phyloP scores from a whole-genome alignment of 2,113 vertebrate genomes.

The Psephotus haematonotus region DNA sequence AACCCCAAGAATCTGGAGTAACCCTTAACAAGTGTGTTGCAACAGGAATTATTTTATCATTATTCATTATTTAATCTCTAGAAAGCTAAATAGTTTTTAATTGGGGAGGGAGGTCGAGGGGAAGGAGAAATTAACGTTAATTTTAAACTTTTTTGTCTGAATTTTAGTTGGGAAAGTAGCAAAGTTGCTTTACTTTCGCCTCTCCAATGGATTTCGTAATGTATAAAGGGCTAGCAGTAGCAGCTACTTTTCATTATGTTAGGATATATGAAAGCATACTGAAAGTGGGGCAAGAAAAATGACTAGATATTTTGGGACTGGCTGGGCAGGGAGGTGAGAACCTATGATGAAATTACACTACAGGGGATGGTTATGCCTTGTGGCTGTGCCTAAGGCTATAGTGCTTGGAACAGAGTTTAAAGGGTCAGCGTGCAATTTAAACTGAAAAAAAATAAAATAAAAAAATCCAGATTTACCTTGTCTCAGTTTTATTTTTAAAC shows the following conservation, averaged over 20 bases:
- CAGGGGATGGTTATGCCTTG: constrained; percentile 30
- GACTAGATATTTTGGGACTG: neutral
- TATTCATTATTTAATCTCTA: neutral
- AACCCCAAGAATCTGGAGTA: no score
- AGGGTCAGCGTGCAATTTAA: constrained; percentile 31
- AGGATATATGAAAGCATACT: neutral
- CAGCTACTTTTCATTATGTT: constrained; percentile 4
- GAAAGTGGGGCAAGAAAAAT: constrained; percentile 52
- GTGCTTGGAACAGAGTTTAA: constrained; percentile 40
- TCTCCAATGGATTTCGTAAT: neutral
- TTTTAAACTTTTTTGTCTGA: neutral
- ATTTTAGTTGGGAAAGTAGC: neutral
- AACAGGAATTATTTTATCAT: no score
- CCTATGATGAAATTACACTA: neutral
- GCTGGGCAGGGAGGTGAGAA: neutral
- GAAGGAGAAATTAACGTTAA: neutral
- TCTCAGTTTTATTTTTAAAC: constrained; percentile 62
- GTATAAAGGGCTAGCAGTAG: neutral
- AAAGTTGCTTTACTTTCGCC: neutral
- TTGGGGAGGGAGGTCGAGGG: rapidly evolving
- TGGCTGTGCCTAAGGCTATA: constrained; percentile 42
- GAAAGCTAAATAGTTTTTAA: neutral
- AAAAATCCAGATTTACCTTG: constrained; percentile 7
- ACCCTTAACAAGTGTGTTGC: no score
- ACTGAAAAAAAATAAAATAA: neutral